Percentiles rank a stretch among this genome's conserved stretches.
Conservation (phyloP, 2,797 vertebrate species). For the Sparidentex hasta region DNA sequence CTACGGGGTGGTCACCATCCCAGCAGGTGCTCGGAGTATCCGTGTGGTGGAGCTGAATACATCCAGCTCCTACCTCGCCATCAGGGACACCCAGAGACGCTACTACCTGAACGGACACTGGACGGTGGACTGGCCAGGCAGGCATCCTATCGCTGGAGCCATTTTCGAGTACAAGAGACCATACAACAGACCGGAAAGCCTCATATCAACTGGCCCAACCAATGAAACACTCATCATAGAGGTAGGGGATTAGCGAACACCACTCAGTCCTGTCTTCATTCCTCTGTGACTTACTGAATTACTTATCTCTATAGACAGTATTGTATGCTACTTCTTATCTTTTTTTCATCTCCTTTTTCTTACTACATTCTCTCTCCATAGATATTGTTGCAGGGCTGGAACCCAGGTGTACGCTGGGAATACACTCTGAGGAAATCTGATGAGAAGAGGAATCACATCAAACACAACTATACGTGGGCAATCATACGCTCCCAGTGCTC, state of each 20-base stretch:
- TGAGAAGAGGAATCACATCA: constrained; percentile 76
- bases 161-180: constrained; percentile 90
- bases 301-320: neutral
- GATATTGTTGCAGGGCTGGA: constrained; percentile 91
- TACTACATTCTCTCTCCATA: constrained; percentile 57
- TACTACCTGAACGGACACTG: constrained; percentile 92
- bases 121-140: constrained; percentile 92
- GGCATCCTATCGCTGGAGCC: constrained; percentile 88
- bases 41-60: constrained; percentile 87
- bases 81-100: constrained; percentile 85
- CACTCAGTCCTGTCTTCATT: neutral
- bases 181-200: constrained; percentile 88
- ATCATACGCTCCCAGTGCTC: constrained; percentile 89
- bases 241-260: constrained; percentile 71
- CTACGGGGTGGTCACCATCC: constrained; percentile 88
- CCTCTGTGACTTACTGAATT: neutral
- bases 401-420: constrained; percentile 91
- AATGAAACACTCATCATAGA: constrained; percentile 91
- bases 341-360: neutral
- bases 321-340: neutral
- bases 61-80: constrained; percentile 90
- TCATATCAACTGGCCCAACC: constrained; percentile 88
- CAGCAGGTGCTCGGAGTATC: constrained; percentile 89
- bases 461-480: constrained; percentile 90
- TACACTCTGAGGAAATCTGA: constrained; percentile 84